These are phyloP conservation scores for Athalia rosae DNA, from an alignment of 2,888 invertebrate genomes.

Conservation along the genomic window DNA sequence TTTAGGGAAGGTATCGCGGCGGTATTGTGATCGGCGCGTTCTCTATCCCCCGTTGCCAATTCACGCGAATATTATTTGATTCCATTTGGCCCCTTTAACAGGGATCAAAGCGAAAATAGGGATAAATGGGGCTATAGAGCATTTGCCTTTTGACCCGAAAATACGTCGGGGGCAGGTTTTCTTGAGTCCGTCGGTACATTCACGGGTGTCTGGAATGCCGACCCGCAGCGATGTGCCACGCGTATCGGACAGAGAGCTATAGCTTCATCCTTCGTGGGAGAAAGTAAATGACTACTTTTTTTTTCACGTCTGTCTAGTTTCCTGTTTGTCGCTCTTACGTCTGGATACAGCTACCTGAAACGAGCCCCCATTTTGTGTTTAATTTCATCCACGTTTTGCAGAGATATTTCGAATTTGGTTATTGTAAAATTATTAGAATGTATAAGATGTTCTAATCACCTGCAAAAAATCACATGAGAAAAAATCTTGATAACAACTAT, in stretches of 20 bases:
- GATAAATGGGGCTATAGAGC: constrained; percentile 6
- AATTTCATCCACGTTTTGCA: too few relatives aligned
- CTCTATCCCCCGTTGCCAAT: not conserved
- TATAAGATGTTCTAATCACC: too few relatives aligned
- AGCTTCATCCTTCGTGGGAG: not conserved
- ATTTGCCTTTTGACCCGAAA: constrained; percentile 31
- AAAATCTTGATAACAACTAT: not conserved
- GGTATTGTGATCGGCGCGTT: constrained; percentile 17
- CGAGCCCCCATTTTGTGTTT: too few relatives aligned
- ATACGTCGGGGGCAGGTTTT: constrained; percentile 18
- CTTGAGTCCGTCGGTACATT: constrained; percentile 1
- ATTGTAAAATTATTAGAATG: too few relatives aligned
- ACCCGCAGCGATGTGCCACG: not conserved
- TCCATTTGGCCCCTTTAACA: constrained; percentile 13
- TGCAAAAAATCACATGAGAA: too few relatives aligned
- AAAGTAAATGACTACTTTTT: constrained; percentile 2
- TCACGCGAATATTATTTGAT: constrained; percentile 19
- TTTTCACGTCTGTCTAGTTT: not conserved
- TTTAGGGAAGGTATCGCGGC: not conserved
- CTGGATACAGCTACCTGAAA: not conserved
- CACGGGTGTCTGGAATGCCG: constrained; percentile 17
- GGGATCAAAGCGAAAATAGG: constrained; percentile 17
- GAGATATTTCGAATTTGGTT: too few relatives aligned
- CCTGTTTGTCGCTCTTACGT: too few relatives aligned
- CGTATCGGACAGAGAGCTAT: too few relatives aligned